phyloP scores from a whole-genome alignment of 1,140 invertebrate species.

The Lepidostoma basale region DNA sequence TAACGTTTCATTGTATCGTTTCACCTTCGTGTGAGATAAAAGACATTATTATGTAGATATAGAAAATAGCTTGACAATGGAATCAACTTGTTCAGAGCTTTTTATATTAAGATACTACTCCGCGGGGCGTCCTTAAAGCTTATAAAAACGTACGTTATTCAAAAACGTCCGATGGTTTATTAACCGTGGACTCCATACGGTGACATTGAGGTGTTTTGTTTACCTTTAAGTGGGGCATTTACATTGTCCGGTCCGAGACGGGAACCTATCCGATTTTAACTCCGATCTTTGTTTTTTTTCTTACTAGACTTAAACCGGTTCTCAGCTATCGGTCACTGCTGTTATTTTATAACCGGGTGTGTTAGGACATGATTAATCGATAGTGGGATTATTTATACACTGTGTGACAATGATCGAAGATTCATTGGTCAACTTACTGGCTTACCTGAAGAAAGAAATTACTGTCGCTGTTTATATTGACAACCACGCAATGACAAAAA shows the following conservation, averaged over 20 bases:
- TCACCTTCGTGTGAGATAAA: too few species aligned
- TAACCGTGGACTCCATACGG: slow-evolving; percentile 5
- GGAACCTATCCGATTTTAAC: slow-evolving; percentile 4
- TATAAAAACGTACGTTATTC: too few species aligned
- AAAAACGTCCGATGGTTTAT: too few species aligned
- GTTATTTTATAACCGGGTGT: slow-evolving; percentile 19
- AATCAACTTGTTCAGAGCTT: not conserved
- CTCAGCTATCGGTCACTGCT: slow-evolving; percentile 25
- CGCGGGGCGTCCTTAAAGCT: too few species aligned
- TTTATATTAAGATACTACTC: not conserved
- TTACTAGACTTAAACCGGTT: slow-evolving; percentile 32
- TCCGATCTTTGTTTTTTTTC: slow-evolving; percentile 19
- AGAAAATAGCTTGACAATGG: too few species aligned
- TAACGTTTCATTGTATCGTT: too few species aligned
- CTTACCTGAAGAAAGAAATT: too few species aligned
- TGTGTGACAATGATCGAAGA: slow-evolving; percentile 42
- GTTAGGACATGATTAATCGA: slow-evolving; percentile 42
- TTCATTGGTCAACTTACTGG: too few species aligned
- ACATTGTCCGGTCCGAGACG: slow-evolving; percentile 15
- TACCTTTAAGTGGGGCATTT: slow-evolving; percentile 25
- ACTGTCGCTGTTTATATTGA: too few species aligned
- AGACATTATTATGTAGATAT: too few species aligned
- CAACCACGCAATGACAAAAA: not conserved
- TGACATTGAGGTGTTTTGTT: slow-evolving; percentile 35
- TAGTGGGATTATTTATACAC: slow-evolving; percentile 36